phyloP scores from a whole-genome alignment of 2,113 vertebrate species.

The Phyllopteryx taeniolatus region DNA sequence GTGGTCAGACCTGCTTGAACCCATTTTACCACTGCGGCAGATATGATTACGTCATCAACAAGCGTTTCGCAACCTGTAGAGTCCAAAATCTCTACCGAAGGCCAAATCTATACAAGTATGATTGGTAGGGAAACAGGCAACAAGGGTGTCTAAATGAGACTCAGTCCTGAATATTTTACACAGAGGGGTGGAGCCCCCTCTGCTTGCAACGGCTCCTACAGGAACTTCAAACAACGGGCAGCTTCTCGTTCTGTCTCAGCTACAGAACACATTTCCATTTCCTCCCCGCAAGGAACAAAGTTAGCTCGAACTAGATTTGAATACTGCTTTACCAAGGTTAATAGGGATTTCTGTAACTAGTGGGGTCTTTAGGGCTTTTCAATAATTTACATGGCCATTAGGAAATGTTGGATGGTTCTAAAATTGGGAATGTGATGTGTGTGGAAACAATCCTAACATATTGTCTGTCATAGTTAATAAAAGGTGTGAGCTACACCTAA shows the following conservation, averaged over 20 bases:
- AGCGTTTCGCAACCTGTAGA: too few relatives aligned
- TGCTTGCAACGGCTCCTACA: conserved; percentile 52
- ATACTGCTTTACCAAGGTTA: conserved; percentile 76
- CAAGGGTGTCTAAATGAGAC: conserved; percentile 60
- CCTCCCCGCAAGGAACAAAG: conserved; percentile 69
- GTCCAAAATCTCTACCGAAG: too few relatives aligned
- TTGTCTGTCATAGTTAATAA: conserved; percentile 26
- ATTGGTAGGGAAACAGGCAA: conserved; percentile 41
- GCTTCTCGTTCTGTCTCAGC: conserved; percentile 74
- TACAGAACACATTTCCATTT: conserved; percentile 75
- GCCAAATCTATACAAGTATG: background rate
- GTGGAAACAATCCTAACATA: conserved; percentile 25
- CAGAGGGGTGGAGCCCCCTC: conserved; percentile 52
- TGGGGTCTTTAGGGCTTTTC: conserved; percentile 72
- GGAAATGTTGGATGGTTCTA: conserved; percentile 53
- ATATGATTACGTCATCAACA: too few relatives aligned
- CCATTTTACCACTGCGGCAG: too few relatives aligned
- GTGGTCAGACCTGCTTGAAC: too few relatives aligned
- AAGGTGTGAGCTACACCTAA: conserved; percentile 23
- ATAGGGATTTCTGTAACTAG: conserved; percentile 72
- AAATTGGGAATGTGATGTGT: conserved; percentile 45
- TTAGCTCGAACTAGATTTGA: conserved; percentile 74
- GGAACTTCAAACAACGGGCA: conserved; percentile 72
- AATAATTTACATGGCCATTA: conserved; percentile 73
- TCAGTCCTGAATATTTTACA: conserved; percentile 69